Conservation (phyloP, 2,113 vertebrate species). For the Microcebus tavaratra region DNA sequence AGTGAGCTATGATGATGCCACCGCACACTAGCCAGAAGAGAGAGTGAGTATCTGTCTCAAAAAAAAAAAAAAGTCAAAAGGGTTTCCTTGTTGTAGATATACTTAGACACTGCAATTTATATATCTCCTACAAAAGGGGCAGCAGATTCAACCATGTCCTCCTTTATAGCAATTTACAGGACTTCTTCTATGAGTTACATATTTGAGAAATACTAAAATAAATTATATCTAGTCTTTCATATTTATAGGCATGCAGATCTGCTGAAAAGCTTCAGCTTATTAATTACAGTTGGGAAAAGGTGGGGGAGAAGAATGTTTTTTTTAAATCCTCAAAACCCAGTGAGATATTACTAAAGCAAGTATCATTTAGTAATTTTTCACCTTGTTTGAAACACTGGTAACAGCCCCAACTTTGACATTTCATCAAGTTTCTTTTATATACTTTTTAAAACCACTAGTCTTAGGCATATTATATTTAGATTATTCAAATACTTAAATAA, state of each 20-base stretch:
- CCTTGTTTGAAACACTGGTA: neutral
- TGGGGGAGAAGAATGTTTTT: neutral
- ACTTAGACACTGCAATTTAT: neutral
- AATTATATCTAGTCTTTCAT: neutral
- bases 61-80: neutral
- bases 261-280: neutral
- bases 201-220: neutral
- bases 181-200: neutral
- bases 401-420: neutral
- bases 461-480: neutral
- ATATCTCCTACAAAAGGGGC: neutral
- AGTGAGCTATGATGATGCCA: no score
- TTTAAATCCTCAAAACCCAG: neutral
- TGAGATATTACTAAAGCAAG: neutral
- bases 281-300: neutral
- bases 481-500: conserved; percentile 23
- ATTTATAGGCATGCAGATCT: neutral
- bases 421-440: neutral
- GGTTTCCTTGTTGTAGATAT: neutral
- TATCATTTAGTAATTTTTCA: neutral
- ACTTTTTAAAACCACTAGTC: neutral
- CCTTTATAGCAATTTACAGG: neutral
- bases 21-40: no score
- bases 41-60: no score
- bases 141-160: neutral